Base-by-base conservation (phyloP, 2,113 vertebrate species). In the Pseudolaguvia tuberculata region DNA sequence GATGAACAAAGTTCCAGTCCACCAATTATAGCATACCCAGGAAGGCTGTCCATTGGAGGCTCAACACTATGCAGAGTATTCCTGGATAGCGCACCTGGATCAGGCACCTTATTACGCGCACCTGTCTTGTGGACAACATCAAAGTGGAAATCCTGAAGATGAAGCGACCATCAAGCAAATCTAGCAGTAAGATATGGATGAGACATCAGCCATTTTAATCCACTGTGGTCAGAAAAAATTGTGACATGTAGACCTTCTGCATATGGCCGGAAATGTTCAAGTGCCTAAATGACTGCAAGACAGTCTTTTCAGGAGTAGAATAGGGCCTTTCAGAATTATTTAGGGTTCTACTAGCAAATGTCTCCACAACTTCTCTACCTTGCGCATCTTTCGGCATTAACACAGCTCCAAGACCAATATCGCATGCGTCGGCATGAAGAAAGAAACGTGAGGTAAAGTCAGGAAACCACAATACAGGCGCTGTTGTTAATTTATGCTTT, bases 191-290 rank as follows among this genome's bases (percentile, higher is more conserved):
- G 70, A 2, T 73, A 68, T 0, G 75, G 70, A 5, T 6, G 25
- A 4, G 79, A 69, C 68, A 65, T 72, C 17, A 57, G 20, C 66
- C 72, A 75, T 11, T 45, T 75, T 0, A 79, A 13, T 1, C 52
- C 63, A 48, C 59, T 72, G 58, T 75, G 67, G 59, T 79, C 72
- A 17, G 78, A 75, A 17, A 58, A 71, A 17, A 76, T 67, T 15
- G 73, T 75, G 11, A 66, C 48, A n/a, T 73, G 48, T 1, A 62
- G 70, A 13, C 65, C 48, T 13, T 80, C 47, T 21, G 52, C 18
- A 8, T 69, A 73, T 0, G 79, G 73, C 15, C 74, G 17, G 10
- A 80, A 77, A 47, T 77, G 55, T 12, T 77, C 47, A 13, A 80
- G 65, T 6, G 65, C 65, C 42, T 23, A 67, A 29, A 50, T 67